A percentile compares a stretch with the other conserved stretches of the same genome.
Conservation (phyloP, 1,140 invertebrate species). For the Vollenhovia emeryi region DNA sequence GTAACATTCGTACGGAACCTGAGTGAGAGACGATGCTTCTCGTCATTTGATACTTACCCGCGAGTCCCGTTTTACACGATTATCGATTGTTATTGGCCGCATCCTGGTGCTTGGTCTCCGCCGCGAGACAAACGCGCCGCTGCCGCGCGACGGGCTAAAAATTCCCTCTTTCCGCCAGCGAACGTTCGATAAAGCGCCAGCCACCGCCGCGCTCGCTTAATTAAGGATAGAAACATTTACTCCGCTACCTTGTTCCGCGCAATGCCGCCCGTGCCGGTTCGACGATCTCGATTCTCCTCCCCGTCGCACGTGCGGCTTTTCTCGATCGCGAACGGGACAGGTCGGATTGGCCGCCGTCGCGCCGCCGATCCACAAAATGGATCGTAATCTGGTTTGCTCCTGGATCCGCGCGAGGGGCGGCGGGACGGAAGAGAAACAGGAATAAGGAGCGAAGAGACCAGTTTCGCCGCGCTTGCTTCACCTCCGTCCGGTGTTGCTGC, state of each 20-base stretch:
- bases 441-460: conserved; percentile 39
- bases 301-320: conserved; percentile 23
- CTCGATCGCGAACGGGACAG: conserved; percentile 51
- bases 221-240: conserved; percentile 44
- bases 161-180: conserved; percentile 26
- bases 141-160: conserved; percentile 12
- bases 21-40: neutral
- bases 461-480: conserved; percentile 31
- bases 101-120: neutral
- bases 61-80: neutral
- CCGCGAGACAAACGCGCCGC: conserved; percentile 31
- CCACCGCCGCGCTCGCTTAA: neutral
- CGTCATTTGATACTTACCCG: neutral
- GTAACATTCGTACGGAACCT: neutral
- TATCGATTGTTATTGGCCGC: conserved; percentile 29
- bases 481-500: conserved; percentile 41
- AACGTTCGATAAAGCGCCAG: conserved; percentile 44
- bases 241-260: neutral
- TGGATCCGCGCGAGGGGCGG: conserved; percentile 19
- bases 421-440: conserved; percentile 32
- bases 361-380: conserved; percentile 53
- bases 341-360: conserved; percentile 36
- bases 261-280: conserved; percentile 9
- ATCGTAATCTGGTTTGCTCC: conserved; percentile 65
- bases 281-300: conserved; percentile 9